Evolutionary conservation across 2,797 vertebrate species (phyloP).

Genomic region (Argentina silus): DNA sequence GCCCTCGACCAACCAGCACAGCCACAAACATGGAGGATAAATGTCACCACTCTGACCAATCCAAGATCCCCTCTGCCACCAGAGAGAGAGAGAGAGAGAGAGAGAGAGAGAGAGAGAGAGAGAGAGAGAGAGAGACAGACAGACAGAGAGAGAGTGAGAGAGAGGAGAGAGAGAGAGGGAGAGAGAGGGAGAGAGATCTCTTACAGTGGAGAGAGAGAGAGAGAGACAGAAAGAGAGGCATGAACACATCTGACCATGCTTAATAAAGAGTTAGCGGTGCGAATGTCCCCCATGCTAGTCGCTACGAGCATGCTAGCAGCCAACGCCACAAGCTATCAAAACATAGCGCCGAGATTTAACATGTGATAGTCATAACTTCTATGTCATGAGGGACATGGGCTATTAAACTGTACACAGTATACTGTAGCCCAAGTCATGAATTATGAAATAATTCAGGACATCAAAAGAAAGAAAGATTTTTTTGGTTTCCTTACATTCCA

Average conservation of each 20-base stretch:
- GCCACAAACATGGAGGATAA: conserved; percentile 69
- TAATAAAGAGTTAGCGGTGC: no score
- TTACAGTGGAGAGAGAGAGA: not conserved
- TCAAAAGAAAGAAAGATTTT: not conserved
- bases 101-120: not conserved
- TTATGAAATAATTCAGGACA: not conserved
- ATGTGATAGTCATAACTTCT: no score
- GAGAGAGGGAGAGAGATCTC: not conserved
- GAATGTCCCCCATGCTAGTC: no score
- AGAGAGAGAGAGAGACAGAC: not conserved
- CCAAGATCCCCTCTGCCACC: conserved; percentile 44
- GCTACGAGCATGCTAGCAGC: no score
- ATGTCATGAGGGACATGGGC: no score
- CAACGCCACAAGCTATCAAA: no score
- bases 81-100: not conserved
- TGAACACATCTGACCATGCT: not conserved
- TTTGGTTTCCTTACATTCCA: not conserved
- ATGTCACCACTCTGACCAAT: conserved; percentile 64
- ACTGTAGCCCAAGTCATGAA: no score
- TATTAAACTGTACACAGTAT: no score
- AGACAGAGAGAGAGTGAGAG: not conserved
- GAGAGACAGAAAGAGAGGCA: not conserved
- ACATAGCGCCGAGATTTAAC: no score
- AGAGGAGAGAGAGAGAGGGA: not conserved
- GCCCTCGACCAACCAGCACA: conserved; percentile 49